Evolutionary conservation across 2,888 invertebrate species (phyloP), one percentile per base, ranked within the genome.

Genomic region (Melieria crassipennis): DNA sequence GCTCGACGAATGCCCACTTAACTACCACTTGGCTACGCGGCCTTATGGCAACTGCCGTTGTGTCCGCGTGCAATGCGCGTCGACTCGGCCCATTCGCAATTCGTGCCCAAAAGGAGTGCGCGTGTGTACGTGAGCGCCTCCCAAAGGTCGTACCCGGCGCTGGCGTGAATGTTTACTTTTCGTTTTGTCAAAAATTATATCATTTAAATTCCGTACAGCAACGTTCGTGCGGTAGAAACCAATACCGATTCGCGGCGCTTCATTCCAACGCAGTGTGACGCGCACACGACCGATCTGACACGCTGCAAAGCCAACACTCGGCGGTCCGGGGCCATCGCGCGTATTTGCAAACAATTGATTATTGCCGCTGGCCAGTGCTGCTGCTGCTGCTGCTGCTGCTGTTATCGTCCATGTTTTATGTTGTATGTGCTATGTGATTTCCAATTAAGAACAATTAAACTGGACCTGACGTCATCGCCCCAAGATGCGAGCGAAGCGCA

Each of bases 11-110:
- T 30, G 30, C 30, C 30, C 30, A 30, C 30, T 30, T 30, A 30
- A 30, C 30, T 2, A 30, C 30, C 30, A 71, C 71, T 82, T 78
- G 13, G 77, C 77, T 62, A 78, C 79, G 73, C 80, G 81, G 65
- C 79, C 80, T 30, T 30, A 30, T 30, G 30, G 30, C 30, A 30
- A 30, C 30, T 30, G 30, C 1, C 30, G 30, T 30, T 30, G 30
- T 30, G 30, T 30, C 30, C 30, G 30, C 30, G 30, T 30, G 30
- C 30, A 30, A 2, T 30, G 30, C 30, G 30, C 30, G 30, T 30
- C 30, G 30, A 30, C 30, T 30, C 30, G 30, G 30, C 30, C 30
- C 30, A 30, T 30, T 30, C 30, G 30, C 30, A 30, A 30, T 30
- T 30, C 30, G 30, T 30, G 30, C 30, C 30, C 30, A 30, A 52